Percentiles rank a stretch among this genome's conserved stretches.
Conservation (phyloP, 2,888 invertebrate genomes). For the Sepiola atlantica region DNA sequence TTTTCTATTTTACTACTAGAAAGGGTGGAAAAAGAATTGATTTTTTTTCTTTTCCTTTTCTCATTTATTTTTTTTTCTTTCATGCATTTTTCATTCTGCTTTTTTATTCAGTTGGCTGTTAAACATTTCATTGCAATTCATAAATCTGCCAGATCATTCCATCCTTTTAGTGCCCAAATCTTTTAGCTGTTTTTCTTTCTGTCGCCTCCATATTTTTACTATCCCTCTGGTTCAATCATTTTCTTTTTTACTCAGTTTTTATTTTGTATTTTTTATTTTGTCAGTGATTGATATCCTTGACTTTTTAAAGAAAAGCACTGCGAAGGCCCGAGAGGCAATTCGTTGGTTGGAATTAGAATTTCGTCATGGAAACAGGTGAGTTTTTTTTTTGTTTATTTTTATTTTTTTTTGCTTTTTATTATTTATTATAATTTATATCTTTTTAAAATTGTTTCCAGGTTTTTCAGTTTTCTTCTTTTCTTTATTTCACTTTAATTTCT, state of each 20-base stretch:
- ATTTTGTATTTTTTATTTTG: constrained; percentile 56
- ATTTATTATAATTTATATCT: too few relatives aligned
- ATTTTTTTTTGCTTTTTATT: constrained; percentile 44
- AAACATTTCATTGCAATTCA: constrained; percentile 23
- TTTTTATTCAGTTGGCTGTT: neutral
- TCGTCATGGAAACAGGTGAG: constrained; percentile 87
- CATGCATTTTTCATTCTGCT: neutral
- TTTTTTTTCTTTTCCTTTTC: neutral
- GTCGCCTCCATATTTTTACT: neutral
- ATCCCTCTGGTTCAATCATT: neutral
- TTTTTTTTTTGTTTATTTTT: constrained; percentile 24
- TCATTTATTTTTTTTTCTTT: neutral
- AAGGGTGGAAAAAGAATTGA: neutral
- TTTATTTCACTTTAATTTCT: too few relatives aligned
- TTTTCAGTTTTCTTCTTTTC: too few relatives aligned
- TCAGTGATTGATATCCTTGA: constrained; percentile 91
- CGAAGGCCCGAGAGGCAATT: constrained; percentile 90
- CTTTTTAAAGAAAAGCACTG: constrained; percentile 88
- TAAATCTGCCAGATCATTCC: neutral
- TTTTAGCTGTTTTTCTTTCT: neutral
- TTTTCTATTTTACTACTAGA: neutral
- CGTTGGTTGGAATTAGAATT: constrained; percentile 94
- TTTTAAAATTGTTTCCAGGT: too few relatives aligned
- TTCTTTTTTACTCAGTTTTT: neutral
- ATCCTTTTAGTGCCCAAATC: neutral